Evolutionary conservation across 2,113 vertebrate species (phyloP).

Genomic region (Vombatus ursinus): DNA sequence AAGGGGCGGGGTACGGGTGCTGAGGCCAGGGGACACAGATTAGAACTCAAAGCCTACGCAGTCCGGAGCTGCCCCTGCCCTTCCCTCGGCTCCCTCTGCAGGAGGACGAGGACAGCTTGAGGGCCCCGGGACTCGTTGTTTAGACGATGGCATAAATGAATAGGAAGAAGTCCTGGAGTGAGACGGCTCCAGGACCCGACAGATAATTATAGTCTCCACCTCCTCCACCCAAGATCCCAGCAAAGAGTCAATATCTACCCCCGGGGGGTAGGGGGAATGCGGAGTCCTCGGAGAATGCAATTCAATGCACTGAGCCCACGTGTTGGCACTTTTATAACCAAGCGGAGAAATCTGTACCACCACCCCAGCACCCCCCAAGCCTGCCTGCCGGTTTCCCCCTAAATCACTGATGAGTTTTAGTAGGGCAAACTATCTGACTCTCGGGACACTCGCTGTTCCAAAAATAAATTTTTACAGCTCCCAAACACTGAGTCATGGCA

Average conservation of each 20-base stretch:
- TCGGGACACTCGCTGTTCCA: conserved; percentile 35
- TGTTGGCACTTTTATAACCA: not conserved
- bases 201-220: conserved; percentile 77
- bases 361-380: not conserved
- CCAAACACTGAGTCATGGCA: conserved; percentile 71
- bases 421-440: conserved; percentile 44
- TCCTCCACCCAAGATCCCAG: conserved; percentile 44
- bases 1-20: not conserved
- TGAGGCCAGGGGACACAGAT: not conserved
- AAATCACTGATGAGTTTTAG: not conserved
- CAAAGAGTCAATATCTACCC: not conserved
- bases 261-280: not conserved
- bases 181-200: conserved; percentile 65
- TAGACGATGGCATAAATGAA: conserved; percentile 30
- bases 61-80: not conserved
- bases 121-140: conserved; percentile 3
- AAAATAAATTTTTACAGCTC: conserved; percentile 69
- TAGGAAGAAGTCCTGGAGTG: conserved; percentile 62
- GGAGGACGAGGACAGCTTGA: not conserved
- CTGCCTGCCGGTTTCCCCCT: not conserved
- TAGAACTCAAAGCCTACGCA: not conserved
- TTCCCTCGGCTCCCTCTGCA: not conserved
- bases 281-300: not conserved
- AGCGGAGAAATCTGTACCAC: not conserved
- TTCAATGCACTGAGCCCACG: not conserved